These are phyloP conservation scores for Myotis vivesi DNA, from an alignment of 2,797 vertebrate species.

Conservation along the genomic window DNA sequence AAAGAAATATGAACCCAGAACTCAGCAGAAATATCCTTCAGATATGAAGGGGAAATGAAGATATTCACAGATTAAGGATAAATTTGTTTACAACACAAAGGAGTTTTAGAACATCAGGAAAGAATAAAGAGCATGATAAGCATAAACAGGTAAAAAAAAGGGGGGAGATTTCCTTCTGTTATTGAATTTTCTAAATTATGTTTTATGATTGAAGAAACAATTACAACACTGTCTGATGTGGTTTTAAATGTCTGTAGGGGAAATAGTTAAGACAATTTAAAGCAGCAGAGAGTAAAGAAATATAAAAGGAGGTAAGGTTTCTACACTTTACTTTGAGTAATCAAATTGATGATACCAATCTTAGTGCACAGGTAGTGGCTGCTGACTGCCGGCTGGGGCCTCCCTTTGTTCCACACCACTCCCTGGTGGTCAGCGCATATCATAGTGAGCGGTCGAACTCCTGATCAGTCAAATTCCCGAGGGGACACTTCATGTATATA, in stretches of 20 bases:
- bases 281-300: not conserved
- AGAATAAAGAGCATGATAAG: not conserved
- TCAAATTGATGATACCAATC: not conserved
- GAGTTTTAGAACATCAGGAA: not conserved
- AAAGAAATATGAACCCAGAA: not conserved
- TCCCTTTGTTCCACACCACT: too few species aligned
- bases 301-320: not conserved
- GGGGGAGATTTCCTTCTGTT: not conserved
- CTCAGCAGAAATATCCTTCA: not conserved
- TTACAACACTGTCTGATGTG: not conserved
- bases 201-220: not conserved
- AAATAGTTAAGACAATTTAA: not conserved
- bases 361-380: too few species aligned
- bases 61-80: slow-evolving; percentile 14
- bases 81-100: not conserved
- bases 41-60: not conserved
- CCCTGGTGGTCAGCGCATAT: too few species aligned
- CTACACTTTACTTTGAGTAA: not conserved
- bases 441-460: too few species aligned
- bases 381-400: too few species aligned
- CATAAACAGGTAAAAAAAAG: not conserved
- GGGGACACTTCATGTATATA: too few species aligned
- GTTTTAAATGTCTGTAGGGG: not conserved
- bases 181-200: not conserved
- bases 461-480: too few species aligned